Conservation (phyloP, 2,888 invertebrate species). For the Idaea biselata region DNA sequence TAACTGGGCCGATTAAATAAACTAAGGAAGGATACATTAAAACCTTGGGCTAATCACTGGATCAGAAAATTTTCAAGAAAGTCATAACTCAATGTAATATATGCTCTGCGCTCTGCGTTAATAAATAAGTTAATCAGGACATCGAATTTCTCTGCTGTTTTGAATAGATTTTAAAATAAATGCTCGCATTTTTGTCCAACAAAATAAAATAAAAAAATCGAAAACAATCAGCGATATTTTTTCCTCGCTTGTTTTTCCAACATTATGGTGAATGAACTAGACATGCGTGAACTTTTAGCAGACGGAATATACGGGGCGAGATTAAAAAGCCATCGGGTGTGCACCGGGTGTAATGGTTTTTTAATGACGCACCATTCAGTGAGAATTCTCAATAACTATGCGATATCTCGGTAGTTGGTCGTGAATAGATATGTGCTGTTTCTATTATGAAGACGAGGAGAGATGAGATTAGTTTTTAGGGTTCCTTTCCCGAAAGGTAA, state of each 20-base stretch:
- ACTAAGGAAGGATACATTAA: no score
- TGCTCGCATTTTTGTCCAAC: not conserved
- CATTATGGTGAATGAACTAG: not conserved
- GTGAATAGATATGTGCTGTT: not conserved
- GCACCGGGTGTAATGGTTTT: conserved; percentile 56
- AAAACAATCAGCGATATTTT: no score
- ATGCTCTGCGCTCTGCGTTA: no score
- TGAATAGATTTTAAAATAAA: no score
- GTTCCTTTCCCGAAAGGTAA: no score
- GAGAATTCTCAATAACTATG: conserved; percentile 19
- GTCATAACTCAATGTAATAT: no score
- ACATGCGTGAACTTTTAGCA: not conserved
- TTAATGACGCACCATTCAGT: conserved; percentile 40
- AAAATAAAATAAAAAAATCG: not conserved
- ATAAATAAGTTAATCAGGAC: no score
- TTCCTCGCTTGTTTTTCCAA: not conserved
- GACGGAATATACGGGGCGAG: conserved; percentile 19
- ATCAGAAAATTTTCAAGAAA: no score
- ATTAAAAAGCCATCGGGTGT: conserved; percentile 54
- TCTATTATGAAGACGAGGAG: not conserved
- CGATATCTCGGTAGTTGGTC: not conserved
- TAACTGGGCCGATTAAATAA: no score
- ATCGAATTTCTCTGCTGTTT: no score
- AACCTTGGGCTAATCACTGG: no score
- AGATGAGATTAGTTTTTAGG: not conserved